Evolutionary conservation across 1,140 invertebrate species (phyloP).

Genomic region (Lethrus apterus): DNA sequence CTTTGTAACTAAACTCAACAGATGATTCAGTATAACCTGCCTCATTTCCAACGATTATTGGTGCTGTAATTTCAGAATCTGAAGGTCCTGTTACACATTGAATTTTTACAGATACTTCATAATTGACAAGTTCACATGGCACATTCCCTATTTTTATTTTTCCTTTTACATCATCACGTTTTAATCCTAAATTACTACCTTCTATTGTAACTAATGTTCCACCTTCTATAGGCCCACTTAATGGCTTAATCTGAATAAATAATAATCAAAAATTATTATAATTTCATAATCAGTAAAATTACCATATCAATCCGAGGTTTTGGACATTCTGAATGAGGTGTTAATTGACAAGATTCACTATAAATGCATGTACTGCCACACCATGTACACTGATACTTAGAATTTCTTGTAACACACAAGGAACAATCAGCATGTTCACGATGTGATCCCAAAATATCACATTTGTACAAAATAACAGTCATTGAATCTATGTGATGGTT

Average conservation of each 20-base stretch:
- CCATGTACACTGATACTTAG: slow-evolving; percentile 88
- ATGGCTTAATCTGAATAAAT: slow-evolving; percentile 70
- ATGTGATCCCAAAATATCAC: slow-evolving; percentile 86
- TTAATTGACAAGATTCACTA: slow-evolving; percentile 68
- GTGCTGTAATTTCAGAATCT: slow-evolving; percentile 62
- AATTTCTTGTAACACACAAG: slow-evolving; percentile 80
- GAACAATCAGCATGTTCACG: slow-evolving; percentile 90
- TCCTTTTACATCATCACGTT: slow-evolving; percentile 80
- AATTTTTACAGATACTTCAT: slow-evolving; percentile 86
- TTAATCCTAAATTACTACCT: slow-evolving; percentile 90
- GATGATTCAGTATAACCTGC: slow-evolving; percentile 82
- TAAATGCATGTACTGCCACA: slow-evolving; percentile 82
- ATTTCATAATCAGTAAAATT: slow-evolving; percentile 26
- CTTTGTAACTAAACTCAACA: slow-evolving; percentile 84
- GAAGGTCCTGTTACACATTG: slow-evolving; percentile 81
- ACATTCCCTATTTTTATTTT: slow-evolving; percentile 88
- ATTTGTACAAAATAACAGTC: slow-evolving; percentile 87
- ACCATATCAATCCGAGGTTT: slow-evolving; percentile 88
- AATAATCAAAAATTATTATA: not conserved
- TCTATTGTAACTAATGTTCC: slow-evolving; percentile 93
- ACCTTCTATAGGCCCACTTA: slow-evolving; percentile 91
- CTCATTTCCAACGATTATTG: slow-evolving; percentile 82
- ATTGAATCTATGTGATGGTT: slow-evolving; percentile 88
- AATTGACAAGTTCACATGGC: slow-evolving; percentile 79
- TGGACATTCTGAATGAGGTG: slow-evolving; percentile 74